Conservation (phyloP, 2,888 invertebrate species). For the Megamerina dolium region DNA sequence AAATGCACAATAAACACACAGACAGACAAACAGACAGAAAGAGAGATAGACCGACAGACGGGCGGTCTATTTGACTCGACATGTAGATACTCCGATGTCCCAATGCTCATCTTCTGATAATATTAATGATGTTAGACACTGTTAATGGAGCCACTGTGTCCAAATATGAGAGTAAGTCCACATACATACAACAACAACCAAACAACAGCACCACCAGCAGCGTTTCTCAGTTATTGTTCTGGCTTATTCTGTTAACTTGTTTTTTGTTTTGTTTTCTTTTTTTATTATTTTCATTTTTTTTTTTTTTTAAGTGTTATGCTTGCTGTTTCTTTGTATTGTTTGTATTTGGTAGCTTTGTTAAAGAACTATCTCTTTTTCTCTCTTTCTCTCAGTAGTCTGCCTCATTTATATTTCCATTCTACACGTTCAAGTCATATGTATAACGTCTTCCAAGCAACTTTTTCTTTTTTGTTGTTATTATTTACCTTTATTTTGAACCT, state of each 20-base stretch:
- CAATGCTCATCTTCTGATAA: too few relatives aligned
- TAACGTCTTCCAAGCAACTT: too few relatives aligned
- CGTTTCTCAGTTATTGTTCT: neutral
- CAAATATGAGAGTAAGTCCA: too few relatives aligned
- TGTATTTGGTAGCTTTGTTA: neutral
- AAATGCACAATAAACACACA: neutral
- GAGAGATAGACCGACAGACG: neutral
- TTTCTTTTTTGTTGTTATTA: slow-evolving; percentile 5
- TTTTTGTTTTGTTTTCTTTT: neutral
- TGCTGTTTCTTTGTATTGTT: neutral
- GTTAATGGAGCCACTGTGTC: too few relatives aligned
- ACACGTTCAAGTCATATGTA: too few relatives aligned
- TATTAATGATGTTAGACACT: too few relatives aligned
- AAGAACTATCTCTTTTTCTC: too few relatives aligned
- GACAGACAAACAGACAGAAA: neutral
- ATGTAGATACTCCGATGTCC: neutral
- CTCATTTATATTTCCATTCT: too few relatives aligned
- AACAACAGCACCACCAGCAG: neutral
- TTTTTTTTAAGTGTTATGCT: neutral
- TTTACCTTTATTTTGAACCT: neutral
- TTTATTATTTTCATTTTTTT: slow-evolving; percentile 1
- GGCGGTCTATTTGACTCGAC: neutral
- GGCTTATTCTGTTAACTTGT: neutral
- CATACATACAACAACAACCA: neutral
- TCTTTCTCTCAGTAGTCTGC: too few relatives aligned